Conservation (phyloP, 2,797 vertebrate genomes). For the Silurus aristotelis region DNA sequence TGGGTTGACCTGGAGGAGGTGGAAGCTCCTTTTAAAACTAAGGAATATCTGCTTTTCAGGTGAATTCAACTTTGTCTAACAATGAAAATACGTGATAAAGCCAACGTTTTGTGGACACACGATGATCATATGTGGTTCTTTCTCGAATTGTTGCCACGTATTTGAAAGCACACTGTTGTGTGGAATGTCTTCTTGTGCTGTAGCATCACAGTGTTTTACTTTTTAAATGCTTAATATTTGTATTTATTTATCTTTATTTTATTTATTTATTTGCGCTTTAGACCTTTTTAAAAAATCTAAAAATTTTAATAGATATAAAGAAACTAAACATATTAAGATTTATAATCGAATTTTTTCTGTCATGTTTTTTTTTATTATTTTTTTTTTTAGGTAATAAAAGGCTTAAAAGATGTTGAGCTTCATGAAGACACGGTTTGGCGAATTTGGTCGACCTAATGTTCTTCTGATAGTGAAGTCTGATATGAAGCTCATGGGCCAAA, state of each 20-base stretch:
- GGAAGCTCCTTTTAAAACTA: background rate
- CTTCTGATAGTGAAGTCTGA: background rate
- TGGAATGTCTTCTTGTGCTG: background rate
- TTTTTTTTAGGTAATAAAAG: too few relatives aligned
- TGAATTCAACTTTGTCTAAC: background rate
- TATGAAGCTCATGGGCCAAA: background rate
- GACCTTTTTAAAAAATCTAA: too few relatives aligned
- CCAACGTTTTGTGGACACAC: background rate
- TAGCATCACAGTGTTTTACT: background rate
- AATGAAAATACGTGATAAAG: background rate
- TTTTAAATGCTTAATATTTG: too few relatives aligned
- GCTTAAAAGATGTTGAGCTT: background rate
- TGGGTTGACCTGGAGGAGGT: background rate
- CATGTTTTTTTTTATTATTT: too few relatives aligned
- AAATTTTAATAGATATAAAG: too few relatives aligned
- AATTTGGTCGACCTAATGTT: background rate
- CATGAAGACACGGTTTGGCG: background rate
- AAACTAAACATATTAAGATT: too few relatives aligned
- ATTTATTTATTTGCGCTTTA: too few relatives aligned
- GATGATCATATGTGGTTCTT: background rate
- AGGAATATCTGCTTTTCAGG: background rate
- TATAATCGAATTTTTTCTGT: too few relatives aligned
- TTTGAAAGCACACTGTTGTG: background rate
- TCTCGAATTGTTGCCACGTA: background rate
- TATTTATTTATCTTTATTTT: too few relatives aligned